phyloP scores from a whole-genome alignment of 2,888 invertebrate species.

The Nesidiocoris tenuis region DNA sequence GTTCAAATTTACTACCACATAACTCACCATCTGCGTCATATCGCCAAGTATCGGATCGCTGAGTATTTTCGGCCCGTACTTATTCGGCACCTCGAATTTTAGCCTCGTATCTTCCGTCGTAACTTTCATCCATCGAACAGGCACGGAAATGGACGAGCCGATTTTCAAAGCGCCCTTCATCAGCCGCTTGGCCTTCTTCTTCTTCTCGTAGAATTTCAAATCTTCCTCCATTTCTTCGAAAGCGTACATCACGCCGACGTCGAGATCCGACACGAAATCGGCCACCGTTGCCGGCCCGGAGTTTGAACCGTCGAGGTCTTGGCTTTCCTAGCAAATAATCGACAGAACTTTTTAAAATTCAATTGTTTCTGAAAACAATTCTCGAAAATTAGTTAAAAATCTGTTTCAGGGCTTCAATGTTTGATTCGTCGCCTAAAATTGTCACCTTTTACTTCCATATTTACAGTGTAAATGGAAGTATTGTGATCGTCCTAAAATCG shows the following conservation, averaged over 20 bases:
- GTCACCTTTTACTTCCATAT: too few relatives aligned
- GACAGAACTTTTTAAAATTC: not conserved
- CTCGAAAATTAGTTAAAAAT: not conserved
- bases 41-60: not conserved
- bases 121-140: constrained; percentile 46
- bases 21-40: too few relatives aligned
- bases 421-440: too few relatives aligned
- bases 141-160: constrained; percentile 41
- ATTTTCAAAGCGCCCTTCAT: constrained; percentile 31
- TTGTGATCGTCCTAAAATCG: too few relatives aligned
- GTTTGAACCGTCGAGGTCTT: not conserved
- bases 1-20: too few relatives aligned
- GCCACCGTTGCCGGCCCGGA: not conserved
- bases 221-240: constrained; percentile 44
- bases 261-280: constrained; percentile 29
- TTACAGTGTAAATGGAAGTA: too few relatives aligned
- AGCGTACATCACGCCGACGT: constrained; percentile 31
- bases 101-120: constrained; percentile 38
- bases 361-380: not conserved
- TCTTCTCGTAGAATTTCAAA: constrained; percentile 43
- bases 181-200: constrained; percentile 40
- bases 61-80: not conserved
- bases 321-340: constrained; percentile 24
- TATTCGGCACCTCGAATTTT: constrained; percentile 17
- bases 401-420: too few relatives aligned